phyloP scores from a whole-genome alignment of 2,888 invertebrate genomes.

The Isoperla grammatica region DNA sequence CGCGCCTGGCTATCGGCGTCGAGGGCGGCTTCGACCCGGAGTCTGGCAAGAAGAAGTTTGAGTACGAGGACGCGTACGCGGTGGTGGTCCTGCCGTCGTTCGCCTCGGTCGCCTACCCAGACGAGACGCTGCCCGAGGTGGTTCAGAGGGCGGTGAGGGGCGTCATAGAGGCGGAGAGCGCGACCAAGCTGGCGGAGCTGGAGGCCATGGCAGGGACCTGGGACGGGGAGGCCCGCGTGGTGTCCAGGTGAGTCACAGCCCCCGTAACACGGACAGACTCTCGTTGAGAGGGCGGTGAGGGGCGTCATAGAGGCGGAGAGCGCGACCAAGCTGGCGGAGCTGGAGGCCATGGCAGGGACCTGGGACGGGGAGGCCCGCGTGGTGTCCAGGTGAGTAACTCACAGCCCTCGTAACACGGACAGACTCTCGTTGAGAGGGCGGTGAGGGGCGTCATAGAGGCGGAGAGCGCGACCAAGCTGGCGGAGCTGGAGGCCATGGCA shows the following conservation, averaged over 20 bases:
- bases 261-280: too few species aligned
- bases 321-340: too few species aligned
- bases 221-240: constrained; percentile 84
- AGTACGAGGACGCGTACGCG: constrained; percentile 67
- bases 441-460: too few species aligned
- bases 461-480: too few species aligned
- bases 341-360: too few species aligned
- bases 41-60: constrained; percentile 64
- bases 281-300: too few species aligned
- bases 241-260: constrained; percentile 66
- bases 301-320: too few species aligned
- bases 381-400: too few species aligned
- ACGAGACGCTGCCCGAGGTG: constrained; percentile 65
- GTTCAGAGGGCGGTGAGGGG: constrained; percentile 46
- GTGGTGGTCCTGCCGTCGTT: constrained; percentile 77
- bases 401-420: too few species aligned
- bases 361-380: too few species aligned
- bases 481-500: too few species aligned
- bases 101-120: constrained; percentile 65
- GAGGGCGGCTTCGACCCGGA: constrained; percentile 91
- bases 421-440: too few species aligned
- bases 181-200: constrained; percentile 77
- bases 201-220: constrained; percentile 83
- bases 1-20: constrained; percentile 93
- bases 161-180: constrained; percentile 72